These are phyloP conservation scores for human DNA, from an alignment of 2,113 vertebrate genomes.

Conservation along the genomic window GRCh38 chr2:178023001-178023500, in stretches of 20 bases:
- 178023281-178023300: not conserved
- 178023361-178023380: not conserved
- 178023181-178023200: not conserved
- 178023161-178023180: not conserved
- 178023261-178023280: not conserved
- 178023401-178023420: not conserved
- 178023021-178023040: conserved; percentile 45
- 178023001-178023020: conserved; percentile 30
- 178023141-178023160: not conserved
- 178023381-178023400: not conserved
- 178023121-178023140: not conserved
- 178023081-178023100: not conserved
- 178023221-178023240: not conserved
- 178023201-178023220: not conserved
- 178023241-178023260: not conserved
- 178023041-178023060: not conserved
- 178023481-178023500: not conserved
- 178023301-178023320: not conserved
- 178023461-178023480: not conserved
- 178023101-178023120: not conserved
- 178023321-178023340: not conserved
- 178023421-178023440: not conserved
- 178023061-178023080: not conserved
- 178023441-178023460: not conserved
- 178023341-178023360: not conserved